Evolutionary conservation across 1,140 invertebrate species (phyloP), one percentile per base, ranked within the genome.

Genomic region (Pseudomyrmex sp.): DNA sequence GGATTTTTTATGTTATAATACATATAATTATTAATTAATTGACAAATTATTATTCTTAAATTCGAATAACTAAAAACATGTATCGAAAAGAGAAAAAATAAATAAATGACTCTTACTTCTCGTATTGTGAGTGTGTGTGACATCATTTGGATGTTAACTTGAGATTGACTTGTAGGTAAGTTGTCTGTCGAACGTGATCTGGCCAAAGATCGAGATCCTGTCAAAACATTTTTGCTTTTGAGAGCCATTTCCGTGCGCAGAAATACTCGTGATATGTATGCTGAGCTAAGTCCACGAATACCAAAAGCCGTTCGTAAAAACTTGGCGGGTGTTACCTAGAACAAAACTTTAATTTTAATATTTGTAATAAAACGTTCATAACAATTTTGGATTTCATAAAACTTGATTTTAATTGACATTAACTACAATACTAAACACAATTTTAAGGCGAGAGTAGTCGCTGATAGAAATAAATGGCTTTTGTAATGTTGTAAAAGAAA

Each of bases 91-190:
- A n/a, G 52, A 56, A 52, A 8, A 88, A 13, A 70, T 83, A 83
- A 5, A 44, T 72, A 54, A 77, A 69, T 9, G 73, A 89, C 87
- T 63, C 87, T 63, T 89, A 98, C 98, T 97, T 98, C 97, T 95
- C 97, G 95, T 90, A 98, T 98, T 83, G 97, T 98, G 82, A 98
- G 95, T 58, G 98, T 98, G 91, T 98, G 97, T 18, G 97, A 98
- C 96, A 98, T 97, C 97, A 98, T 98, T 94, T 98, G 97, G 84
- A 98, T 98, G 94, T 98, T 98, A 93, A 97, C 96, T 95, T 98
- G 98, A 65, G 97, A 98, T 92, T 98, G 97, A 95, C 97, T 98
- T 90, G 97, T 98, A 75, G 97, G 97, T 87, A 98, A 94, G 95
- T 98, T 98, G 94, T 98, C 98, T 62, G 96, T 97, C 26, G 97